These are phyloP conservation scores for Grus americana DNA, from an alignment of 2,113 vertebrate genomes.

Conservation along the genomic window DNA sequence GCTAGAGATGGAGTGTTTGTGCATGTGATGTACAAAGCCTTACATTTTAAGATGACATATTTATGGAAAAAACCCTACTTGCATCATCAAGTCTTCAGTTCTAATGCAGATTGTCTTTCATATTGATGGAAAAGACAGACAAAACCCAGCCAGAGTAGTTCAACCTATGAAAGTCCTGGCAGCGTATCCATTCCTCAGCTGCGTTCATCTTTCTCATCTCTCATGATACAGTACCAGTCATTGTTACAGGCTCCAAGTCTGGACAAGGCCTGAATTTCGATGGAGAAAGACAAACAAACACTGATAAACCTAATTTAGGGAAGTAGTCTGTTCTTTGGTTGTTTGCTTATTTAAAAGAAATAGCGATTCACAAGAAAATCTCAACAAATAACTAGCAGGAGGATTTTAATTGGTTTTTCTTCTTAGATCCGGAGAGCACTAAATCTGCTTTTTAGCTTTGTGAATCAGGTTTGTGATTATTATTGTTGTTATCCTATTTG, in stretches of 20 bases:
- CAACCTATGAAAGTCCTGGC: not conserved
- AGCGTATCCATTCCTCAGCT: not conserved
- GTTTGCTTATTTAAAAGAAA: slow-evolving; percentile 25
- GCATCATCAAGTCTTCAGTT: not conserved
- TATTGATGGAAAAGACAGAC: not conserved
- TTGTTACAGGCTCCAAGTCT: not conserved
- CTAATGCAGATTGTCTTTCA: not conserved
- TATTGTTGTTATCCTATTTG: not conserved
- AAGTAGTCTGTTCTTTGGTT: slow-evolving; percentile 11
- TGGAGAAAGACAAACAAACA: slow-evolving; percentile 53
- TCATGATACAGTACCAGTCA: not conserved
- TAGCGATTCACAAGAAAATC: not conserved
- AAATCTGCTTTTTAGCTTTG: not conserved
- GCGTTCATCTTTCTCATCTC: not conserved
- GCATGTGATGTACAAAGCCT: not conserved
- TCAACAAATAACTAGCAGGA: not conserved
- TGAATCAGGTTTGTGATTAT: not conserved
- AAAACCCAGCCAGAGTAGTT: not conserved
- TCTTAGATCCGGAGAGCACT: not conserved
- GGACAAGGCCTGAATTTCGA: slow-evolving; percentile 24
- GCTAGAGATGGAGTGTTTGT: not conserved
- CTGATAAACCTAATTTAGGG: slow-evolving; percentile 3
- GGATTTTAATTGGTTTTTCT: not conserved
- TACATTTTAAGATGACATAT: not conserved
- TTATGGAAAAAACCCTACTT: not conserved